These are phyloP conservation scores for Amblyteles armatorius DNA, from an alignment of 2,888 invertebrate species.

Conservation along the genomic window DNA sequence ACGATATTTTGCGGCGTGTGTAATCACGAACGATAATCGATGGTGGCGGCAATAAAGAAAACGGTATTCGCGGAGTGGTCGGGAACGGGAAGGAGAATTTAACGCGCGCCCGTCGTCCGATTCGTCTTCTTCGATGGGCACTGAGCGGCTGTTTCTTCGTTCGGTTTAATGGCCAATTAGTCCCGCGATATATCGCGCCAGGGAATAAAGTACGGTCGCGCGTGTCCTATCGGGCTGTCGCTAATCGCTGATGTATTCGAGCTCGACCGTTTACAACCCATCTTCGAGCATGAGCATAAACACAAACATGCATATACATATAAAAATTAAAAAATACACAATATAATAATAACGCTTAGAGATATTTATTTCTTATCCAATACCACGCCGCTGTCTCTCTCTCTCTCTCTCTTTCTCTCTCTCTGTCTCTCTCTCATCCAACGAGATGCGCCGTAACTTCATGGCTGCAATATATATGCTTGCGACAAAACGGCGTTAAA, in stretches of 20 bases:
- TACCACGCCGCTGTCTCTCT: neutral
- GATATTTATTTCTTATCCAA: slow-evolving; percentile 6
- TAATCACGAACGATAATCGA: slow-evolving; percentile 22
- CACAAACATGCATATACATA: neutral
- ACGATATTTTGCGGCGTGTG: neutral
- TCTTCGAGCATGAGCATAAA: neutral
- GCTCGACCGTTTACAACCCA: slow-evolving; percentile 32
- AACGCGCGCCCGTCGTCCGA: neutral
- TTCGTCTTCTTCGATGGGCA: slow-evolving; percentile 2
- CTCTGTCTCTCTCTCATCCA: neutral
- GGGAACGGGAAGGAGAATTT: slow-evolving; percentile 22
- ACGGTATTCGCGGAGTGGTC: slow-evolving; percentile 16
- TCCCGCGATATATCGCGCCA: slow-evolving; percentile 25
- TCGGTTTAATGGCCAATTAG: slow-evolving; percentile 61
- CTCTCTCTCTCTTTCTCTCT: too few species aligned
- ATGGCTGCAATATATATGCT: neutral
- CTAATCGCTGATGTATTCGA: slow-evolving; percentile 31
- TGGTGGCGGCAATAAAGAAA: slow-evolving; percentile 17
- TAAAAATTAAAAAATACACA: neutral
- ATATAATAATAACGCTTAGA: neutral
- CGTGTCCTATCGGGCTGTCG: neutral
- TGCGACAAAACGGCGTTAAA: neutral
- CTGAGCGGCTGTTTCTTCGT: slow-evolving; percentile 18
- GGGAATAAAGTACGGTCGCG: slow-evolving; percentile 29
- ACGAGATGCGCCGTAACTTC: neutral